Percentiles rank a stretch among this genome's conserved stretches.
Evolutionary conservation across 1,140 invertebrate genomes (phyloP).

Genomic region (Drosophila seguyi): DNA sequence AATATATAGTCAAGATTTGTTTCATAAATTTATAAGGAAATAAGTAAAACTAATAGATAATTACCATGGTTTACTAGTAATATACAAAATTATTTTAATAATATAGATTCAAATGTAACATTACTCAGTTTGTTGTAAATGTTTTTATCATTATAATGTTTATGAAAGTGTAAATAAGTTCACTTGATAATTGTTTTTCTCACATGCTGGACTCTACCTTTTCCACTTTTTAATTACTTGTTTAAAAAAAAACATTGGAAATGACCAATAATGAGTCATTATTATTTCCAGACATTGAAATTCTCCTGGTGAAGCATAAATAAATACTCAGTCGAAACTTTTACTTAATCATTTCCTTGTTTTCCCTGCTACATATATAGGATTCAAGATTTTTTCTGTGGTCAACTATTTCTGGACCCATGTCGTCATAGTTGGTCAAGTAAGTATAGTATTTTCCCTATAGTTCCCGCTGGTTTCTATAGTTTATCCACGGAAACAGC

Average conservation of each 20-base stretch:
- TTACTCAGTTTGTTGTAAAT: not conserved
- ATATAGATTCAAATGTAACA: not conserved
- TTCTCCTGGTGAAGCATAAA: slow-evolving; percentile 2
- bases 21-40: not conserved
- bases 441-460: slow-evolving; percentile 20
- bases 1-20: not conserved
- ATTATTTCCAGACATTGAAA: slow-evolving; percentile 3
- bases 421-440: slow-evolving; percentile 69
- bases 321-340: not conserved
- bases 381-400: slow-evolving; percentile 14
- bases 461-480: slow-evolving; percentile 41
- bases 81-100: too few species aligned
- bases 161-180: slow-evolving; percentile 25
- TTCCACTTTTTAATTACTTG: not conserved
- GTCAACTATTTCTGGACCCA: slow-evolving; percentile 62
- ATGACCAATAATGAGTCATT: not conserved
- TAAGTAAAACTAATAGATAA: not conserved
- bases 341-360: slow-evolving; percentile 6
- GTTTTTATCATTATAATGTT: slow-evolving; percentile 21
- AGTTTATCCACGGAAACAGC: slow-evolving; percentile 37
- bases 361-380: not conserved
- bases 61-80: too few species aligned
- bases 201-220: not conserved
- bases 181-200: slow-evolving; percentile 9
- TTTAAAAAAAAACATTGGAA: not conserved